Evolutionary conservation across 2,797 vertebrate species (phyloP).

Genomic region (Zalophus californianus): DNA sequence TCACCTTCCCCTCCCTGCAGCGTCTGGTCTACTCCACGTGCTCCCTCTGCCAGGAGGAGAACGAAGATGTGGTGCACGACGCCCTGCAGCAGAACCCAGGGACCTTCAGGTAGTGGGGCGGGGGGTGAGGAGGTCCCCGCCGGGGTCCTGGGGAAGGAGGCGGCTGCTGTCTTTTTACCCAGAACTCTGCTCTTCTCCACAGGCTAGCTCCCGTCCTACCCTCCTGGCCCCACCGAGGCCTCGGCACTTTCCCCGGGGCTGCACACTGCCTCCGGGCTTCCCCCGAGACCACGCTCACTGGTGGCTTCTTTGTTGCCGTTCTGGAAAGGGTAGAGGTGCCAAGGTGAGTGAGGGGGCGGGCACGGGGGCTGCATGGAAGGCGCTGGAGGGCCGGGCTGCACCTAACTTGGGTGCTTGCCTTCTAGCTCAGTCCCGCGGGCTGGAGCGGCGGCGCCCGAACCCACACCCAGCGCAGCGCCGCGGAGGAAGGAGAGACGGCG

Average conservation of each 20-base stretch:
- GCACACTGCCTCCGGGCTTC: conserved; percentile 94
- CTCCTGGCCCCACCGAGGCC: conserved; percentile 94
- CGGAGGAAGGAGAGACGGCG: conserved; percentile 50
- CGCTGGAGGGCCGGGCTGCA: no score
- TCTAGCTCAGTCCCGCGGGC: conserved; percentile 44
- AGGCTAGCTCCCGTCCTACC: conserved; percentile 92
- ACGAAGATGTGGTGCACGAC: conserved; percentile 92
- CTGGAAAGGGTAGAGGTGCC: conserved; percentile 86
- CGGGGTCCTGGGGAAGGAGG: no score
- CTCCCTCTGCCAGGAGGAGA: conserved; percentile 94
- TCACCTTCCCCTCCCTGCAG: conserved; percentile 91
- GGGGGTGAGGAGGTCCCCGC: rapidly evolving
- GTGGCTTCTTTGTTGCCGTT: conserved; percentile 96
- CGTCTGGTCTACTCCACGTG: conserved; percentile 96
- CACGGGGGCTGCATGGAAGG: rapidly evolving
- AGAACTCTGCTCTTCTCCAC: background rate
- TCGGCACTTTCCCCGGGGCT: conserved; percentile 85
- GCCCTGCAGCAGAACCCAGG: conserved; percentile 89
- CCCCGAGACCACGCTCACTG: conserved; percentile 90
- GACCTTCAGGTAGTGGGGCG: conserved; percentile 89
- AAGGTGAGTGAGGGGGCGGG: conserved; percentile 65
- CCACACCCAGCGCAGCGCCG: background rate
- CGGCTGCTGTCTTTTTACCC: background rate
- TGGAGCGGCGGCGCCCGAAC: background rate
- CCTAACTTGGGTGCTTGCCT: background rate